Base-by-base conservation (phyloP, 2,888 invertebrate genomes). In the Elgonia sp. region DNA sequence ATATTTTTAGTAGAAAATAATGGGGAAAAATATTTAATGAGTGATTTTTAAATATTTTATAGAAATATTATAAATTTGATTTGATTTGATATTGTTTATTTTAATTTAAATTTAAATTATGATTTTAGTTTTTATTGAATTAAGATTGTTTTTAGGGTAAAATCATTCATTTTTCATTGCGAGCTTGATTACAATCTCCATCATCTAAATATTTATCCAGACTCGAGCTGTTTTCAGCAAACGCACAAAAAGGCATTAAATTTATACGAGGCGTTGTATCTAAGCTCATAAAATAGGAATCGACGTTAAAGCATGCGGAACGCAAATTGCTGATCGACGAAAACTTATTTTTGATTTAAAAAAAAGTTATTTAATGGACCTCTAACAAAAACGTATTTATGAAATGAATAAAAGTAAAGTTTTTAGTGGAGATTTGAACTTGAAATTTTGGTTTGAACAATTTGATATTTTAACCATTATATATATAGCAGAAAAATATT, bases 181-280 rank as follows among this genome's bases (percentile, higher is more conserved):
- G 37, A 76, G 18, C 29, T 62, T 14, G 75, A 62, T 62, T 65
- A 53, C 55, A 63, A 46, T 14, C 16, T 40, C 60, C 42, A 0
- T 50, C 39, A 29, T 46, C 20, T 55, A 79, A 79, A 79, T 79
- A 79, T 79, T 79, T 79, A 79, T 57, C n/a, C 65, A 40, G 65
- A 55, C 12, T 7, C 39, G 42, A 69, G 46, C 14, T 69, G 81
- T 81, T 81, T 81, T 63, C 72, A 55, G 20, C 77, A 40, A 21
- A n/a, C 70, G 57, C 20, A 73, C 40, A 63, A 82, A 73, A 82
- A 82, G 60, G 81, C 81, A 73, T 72, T 82, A 82, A 82, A 73
- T 63, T 82, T 72, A 73, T 82, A 82, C 65, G 63, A 63, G 21
- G 21, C 55, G n/a, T 18, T 20, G 40, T 20, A 69, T 72, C 55